Evolutionary conservation across 2,888 invertebrate genomes (phyloP), one percentile per base, ranked within the genome.

Genomic region (Agrilus biguttatus): DNA sequence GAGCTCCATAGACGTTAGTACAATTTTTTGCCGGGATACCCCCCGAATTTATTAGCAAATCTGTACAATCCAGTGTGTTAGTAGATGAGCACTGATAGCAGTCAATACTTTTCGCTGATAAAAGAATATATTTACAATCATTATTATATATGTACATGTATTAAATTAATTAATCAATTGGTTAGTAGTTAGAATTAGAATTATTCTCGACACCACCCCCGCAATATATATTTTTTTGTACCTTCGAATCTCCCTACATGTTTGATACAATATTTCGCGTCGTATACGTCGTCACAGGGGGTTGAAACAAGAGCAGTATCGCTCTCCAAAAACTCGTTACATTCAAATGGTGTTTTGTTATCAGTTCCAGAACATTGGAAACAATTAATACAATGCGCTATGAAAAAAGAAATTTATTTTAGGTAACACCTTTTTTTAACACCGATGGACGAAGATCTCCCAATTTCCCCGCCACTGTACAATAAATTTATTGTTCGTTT

Each of bases 241-340:
- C 87, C 90, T 83, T 88, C 89, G 57, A 75, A 88, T 60, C 93
- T 77, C 50, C 95, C 95, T 46, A 88, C 83, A 58, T 89, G 87
- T 71, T 96, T 96, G 53, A 96, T 77, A 67, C 96, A 96, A 66
- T 80, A 95, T 57, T 80, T 75, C 13, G 93, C 91, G 51, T 78
- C 80, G 62, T 86, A 87, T 46, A 93, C 85, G 45, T 74, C 70
- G 50, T 80, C 77, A 66, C 92, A 92, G 55, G 82, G 73, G 53
- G 71, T 73, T 41, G 80, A 78, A 56, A 68, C 59, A 53, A 90
- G 72, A 58, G 79, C 77, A 55, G 73, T 68, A 51, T 73, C 73
- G 39, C 53, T 54, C 60, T 68, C 69, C 59, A 87, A 71, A 73
- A 75, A 82, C 62, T 90, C 85, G 61, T 83, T 81, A 67, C 91